These are phyloP conservation scores for Mirza zaza DNA, from an alignment of 2,113 vertebrate genomes.

Conservation along the genomic window DNA sequence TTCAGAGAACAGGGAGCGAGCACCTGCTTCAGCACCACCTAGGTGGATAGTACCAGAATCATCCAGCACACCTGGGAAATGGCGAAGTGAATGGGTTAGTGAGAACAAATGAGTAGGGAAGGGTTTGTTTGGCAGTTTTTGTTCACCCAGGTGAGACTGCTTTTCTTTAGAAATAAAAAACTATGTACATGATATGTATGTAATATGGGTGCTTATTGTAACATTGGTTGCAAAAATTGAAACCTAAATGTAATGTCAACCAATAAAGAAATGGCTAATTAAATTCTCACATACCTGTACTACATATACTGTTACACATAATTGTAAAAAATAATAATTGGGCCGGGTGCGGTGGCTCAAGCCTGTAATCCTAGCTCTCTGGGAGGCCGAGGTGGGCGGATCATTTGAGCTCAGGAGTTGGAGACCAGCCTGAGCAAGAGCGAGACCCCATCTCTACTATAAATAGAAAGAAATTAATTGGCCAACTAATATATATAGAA, in stretches of 20 bases:
- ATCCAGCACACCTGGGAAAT: constrained; percentile 24
- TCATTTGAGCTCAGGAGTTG: no score
- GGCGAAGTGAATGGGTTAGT: not conserved
- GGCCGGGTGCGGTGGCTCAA: no score
- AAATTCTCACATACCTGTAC: not conserved
- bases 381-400: no score
- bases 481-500: no score
- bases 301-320: not conserved
- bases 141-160: not conserved
- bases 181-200: not conserved
- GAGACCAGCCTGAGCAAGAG: no score
- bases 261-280: not conserved
- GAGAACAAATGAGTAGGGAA: not conserved
- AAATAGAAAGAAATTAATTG: no score
- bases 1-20: not conserved
- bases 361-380: no score
- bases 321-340: no score
- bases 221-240: not conserved
- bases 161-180: not conserved
- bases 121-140: not conserved
- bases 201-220: not conserved
- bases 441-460: no score
- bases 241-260: not conserved
- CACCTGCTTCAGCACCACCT: constrained; percentile 76
- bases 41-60: constrained; percentile 74